Base-by-base conservation (phyloP, 30 jellyfish, hydroid and myxozoan genomes). In the Cassiopea xamachana region DNA sequence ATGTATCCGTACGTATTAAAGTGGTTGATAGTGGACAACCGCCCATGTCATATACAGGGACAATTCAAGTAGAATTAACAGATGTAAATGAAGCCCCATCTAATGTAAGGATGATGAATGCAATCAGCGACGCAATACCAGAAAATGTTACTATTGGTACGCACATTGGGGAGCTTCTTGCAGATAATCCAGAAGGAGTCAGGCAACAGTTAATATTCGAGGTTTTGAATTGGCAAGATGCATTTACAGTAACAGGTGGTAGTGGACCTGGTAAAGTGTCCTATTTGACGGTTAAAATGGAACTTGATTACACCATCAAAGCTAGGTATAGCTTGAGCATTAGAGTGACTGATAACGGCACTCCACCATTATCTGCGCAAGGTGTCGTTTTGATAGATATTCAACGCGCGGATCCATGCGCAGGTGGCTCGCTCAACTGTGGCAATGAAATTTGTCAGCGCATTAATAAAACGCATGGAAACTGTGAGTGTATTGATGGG, bases 61-160 rank as follows among this genome's bases (percentile, higher is more conserved):
- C 84, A 19, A 68, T 94, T 4, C 83, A 84, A 51, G 83, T 94
- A 46, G 80, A 85, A 48, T 80, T 94, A 27, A 73, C 89, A 48
- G 98, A 94, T 73, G 97, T 90, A 44, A 94, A 94, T 88, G 98
- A 94, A 78, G 89, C 98, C 10, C 98, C 98, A 9, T 64, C 93
- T 6, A 85, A 90, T 17, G 90, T 94, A 48, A 79, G 90, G 16
- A 46, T 94, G 77, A 83, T 86, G 16, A 46, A 76, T 47, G 87
- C 84, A 1, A 43, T 68, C 46, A 61, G 88, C 2, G 80, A 45
- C 47, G 45, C 69, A 7, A 60, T 94, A 27, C 82, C 94, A 44
- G 98, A 94, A 83, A 91, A 83, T 82, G 73, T 82, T 9, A 83
- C 94, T 15, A 12, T 74, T 12, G 94, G 93, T 48, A 60, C 92